Evolutionary conservation across 2,113 vertebrate genomes (phyloP).

Genomic region (Platanista minor): DNA sequence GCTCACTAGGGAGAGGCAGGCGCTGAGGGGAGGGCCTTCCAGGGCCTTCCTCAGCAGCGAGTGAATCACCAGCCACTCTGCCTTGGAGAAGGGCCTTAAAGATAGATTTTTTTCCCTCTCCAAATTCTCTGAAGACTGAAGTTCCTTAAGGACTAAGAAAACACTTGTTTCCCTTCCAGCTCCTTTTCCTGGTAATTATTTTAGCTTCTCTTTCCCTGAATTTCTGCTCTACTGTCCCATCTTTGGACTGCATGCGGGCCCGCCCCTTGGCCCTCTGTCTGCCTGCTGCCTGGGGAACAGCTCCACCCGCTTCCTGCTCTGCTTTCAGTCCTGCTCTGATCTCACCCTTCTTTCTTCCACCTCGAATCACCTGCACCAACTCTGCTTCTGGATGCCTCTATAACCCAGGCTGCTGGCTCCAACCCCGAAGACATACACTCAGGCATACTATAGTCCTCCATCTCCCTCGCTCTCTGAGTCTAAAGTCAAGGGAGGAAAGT

Average conservation of each 20-base stretch:
- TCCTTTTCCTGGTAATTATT: constrained; percentile 64
- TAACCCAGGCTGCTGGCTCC: not conserved
- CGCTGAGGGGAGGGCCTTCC: not conserved
- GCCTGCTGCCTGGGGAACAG: constrained; percentile 12
- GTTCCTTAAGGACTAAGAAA: constrained; percentile 62
- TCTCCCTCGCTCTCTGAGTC: not conserved
- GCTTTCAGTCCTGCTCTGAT: constrained; percentile 23
- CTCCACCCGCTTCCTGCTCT: constrained; percentile 67
- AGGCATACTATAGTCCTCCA: not conserved
- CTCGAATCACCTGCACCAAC: constrained; percentile 54
- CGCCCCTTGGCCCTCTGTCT: constrained; percentile 47
- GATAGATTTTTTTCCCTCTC: constrained; percentile 25
- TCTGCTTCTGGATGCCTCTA: constrained; percentile 24
- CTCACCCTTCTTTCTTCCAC: not conserved
- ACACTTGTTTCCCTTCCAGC: constrained; percentile 34
- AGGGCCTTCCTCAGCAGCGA: not conserved
- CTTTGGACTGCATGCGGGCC: constrained; percentile 5
- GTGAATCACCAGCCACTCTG: constrained; percentile 37
- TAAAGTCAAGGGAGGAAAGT: not conserved
- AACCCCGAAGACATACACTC: not conserved
- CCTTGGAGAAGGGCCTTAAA: constrained; percentile 32
- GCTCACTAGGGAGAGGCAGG: constrained; percentile 35
- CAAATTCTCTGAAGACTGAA: constrained; percentile 69
- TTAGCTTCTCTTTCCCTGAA: constrained; percentile 59
- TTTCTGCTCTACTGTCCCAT: constrained; percentile 55